Conservation (phyloP, 2,797 vertebrate species). For the Vireo griseus region DNA sequence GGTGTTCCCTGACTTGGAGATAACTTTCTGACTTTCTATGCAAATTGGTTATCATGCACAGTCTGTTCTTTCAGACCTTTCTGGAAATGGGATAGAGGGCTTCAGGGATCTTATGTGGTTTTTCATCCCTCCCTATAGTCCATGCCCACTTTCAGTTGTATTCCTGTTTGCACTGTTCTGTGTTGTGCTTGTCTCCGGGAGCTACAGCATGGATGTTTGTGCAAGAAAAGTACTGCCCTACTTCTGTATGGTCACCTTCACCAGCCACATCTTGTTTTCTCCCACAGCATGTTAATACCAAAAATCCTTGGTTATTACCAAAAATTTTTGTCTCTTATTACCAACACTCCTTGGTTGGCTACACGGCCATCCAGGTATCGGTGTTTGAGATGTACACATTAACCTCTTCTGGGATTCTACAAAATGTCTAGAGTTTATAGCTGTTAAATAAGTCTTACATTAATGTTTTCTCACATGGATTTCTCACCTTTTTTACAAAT, state of each 20-base stretch:
- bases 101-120: not conserved
- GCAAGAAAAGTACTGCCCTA: not conserved
- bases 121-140: not conserved
- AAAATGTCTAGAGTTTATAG: not conserved
- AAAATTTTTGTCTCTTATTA: not conserved
- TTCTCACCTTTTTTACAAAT: not conserved
- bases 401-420: not conserved
- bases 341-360: not conserved
- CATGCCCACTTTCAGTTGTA: rapidly evolving
- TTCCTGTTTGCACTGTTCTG: not conserved
- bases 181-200: not conserved
- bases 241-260: not conserved
- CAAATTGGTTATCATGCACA: not conserved
- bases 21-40: not conserved
- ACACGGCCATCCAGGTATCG: rapidly evolving
- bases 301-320: not conserved
- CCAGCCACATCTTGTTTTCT: not conserved
- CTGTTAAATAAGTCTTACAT: not conserved
- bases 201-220: not conserved
- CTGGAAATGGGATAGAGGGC: not conserved
- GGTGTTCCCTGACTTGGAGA: not conserved
- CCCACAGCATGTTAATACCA: not conserved
- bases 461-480: not conserved
- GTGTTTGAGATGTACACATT: not conserved
- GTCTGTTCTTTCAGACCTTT: not conserved